These are phyloP conservation scores for Ostrea edulis DNA, from an alignment of 1,140 invertebrate genomes.

Conservation along the genomic window DNA sequence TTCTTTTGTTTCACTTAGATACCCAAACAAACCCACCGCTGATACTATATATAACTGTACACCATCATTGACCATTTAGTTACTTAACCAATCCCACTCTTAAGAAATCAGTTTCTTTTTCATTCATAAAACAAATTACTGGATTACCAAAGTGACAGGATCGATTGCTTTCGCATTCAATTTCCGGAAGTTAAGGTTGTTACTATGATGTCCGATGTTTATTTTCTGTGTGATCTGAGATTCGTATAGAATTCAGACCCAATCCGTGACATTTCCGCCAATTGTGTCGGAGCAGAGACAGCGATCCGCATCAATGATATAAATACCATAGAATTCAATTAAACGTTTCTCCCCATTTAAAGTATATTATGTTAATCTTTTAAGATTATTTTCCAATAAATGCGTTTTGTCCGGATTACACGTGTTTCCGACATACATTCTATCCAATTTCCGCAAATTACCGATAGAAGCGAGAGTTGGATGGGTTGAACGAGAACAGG, in stretches of 20 bases:
- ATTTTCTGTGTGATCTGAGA: not conserved
- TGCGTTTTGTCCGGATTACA: slow-evolving; percentile 33
- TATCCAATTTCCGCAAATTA: slow-evolving; percentile 20
- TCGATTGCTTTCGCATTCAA: not conserved
- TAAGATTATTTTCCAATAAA: slow-evolving; percentile 27
- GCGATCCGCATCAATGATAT: not conserved
- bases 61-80: not conserved
- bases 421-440: slow-evolving; percentile 24
- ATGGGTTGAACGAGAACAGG: not conserved
- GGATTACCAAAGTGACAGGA: slow-evolving; percentile 16
- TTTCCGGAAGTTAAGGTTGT: not conserved
- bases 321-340: slow-evolving; percentile 5
- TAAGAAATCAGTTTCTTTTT: not conserved
- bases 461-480: slow-evolving; percentile 15
- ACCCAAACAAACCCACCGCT: no score
- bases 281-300: not conserved
- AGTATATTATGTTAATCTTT: slow-evolving; percentile 30
- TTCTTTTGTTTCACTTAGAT: no score
- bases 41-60: not conserved
- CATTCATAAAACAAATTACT: slow-evolving; percentile 27
- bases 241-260: slow-evolving; percentile 7
- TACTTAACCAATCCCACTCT: not conserved
- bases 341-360: slow-evolving; percentile 13
- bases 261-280: slow-evolving; percentile 28
- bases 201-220: slow-evolving; percentile 4